Percentiles rank a stretch among this genome's conserved stretches.
These are phyloP conservation scores for Glomeris marginata DNA, from an alignment of 2,888 invertebrate species.

Conservation along the genomic window DNA sequence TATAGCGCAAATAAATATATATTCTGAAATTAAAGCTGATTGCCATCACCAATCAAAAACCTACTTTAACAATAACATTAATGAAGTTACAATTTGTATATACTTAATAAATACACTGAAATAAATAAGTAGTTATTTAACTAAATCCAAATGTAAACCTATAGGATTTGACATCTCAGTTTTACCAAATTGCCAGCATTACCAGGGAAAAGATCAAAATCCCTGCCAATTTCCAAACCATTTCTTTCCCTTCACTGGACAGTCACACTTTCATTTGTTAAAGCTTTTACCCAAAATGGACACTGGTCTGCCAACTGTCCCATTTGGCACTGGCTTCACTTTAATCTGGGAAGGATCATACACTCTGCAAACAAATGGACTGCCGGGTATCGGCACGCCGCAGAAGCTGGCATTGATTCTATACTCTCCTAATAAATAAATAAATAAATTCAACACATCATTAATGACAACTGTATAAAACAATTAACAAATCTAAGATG, in stretches of 20 bases:
- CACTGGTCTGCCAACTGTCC: slow-evolving; percentile 76
- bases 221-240: too few species aligned
- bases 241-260: background rate
- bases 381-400: slow-evolving; percentile 60
- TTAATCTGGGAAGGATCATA: slow-evolving; percentile 88
- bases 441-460: background rate
- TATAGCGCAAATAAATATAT: too few species aligned
- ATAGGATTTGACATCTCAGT: too few species aligned
- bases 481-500: background rate
- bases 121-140: too few species aligned
- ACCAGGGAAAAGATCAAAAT: too few species aligned
- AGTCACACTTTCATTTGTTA: background rate
- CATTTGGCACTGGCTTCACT: slow-evolving; percentile 76
- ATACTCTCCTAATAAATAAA: slow-evolving; percentile 53
- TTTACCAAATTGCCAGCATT: too few species aligned
- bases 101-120: too few species aligned
- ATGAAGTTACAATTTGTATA: too few species aligned
- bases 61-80: too few species aligned
- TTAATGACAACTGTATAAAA: background rate
- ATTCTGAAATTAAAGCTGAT: too few species aligned
- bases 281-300: slow-evolving; percentile 60
- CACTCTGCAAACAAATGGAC: slow-evolving; percentile 87
- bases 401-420: slow-evolving; percentile 72
- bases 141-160: too few species aligned
- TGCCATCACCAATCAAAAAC: too few species aligned